Base-by-base conservation (phyloP, 2,888 invertebrate species). In the Tetrapedia diversipes region DNA sequence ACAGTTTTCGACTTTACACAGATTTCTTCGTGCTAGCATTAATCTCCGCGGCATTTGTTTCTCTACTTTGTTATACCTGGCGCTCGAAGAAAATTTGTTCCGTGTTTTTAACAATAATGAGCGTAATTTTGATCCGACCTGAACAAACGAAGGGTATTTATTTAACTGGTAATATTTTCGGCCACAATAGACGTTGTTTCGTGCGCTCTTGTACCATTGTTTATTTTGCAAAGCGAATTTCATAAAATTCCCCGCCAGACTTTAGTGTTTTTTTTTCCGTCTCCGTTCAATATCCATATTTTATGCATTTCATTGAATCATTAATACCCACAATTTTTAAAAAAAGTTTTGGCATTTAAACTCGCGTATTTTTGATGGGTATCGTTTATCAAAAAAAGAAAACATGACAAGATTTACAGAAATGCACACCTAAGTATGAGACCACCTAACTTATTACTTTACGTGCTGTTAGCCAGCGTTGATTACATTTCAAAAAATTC, bases 321-420 rank as follows among this genome's bases (percentile, higher is more conserved):
- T 43, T 45, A 8, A 4, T 16, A n/a, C n/a, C n/a, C n/a, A n/a
- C n/a, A n/a, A n/a, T n/a, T n/a, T n/a, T n/a, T n/a, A n/a, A n/a
- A n/a, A n/a, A n/a, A n/a, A n/a, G n/a, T n/a, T n/a, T n/a, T n/a
- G n/a, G n/a, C n/a, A n/a, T n/a, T 53, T 37, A 27, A 41, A 32
- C 34, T 37, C 4, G 14, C 27, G 10, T 14, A 65, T 45, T 34
- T 69, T 69, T 45, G 29, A 69, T 27, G 14, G 11, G 0, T 4
- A 11, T 27, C n/a, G 22, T 54, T 47, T 27, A 34, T 66, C 53
- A 27, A 27, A 4, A 34, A 69, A 65, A 16, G 14, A n/a, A 32
- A n/a, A n/a, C n/a, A n/a, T n/a, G 22, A 22, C 49, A 8, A 11
- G 37, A 14, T 11, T 32, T 39, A 41, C 24, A n/a, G n/a, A n/a